Conservation (phyloP, 1,140 invertebrate species). For the Hyposmocoma kahamanoa region DNA sequence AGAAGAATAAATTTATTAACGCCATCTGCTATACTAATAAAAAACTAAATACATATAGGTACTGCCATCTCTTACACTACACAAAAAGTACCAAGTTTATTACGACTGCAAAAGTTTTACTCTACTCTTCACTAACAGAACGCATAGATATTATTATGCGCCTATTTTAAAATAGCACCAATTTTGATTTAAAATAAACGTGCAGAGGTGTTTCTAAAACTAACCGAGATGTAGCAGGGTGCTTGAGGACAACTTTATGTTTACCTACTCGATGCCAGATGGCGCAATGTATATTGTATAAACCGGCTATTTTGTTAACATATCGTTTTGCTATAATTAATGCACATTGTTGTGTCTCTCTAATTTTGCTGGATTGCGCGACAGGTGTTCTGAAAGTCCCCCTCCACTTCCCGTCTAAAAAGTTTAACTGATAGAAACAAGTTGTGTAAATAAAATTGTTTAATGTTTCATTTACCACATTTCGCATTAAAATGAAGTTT, state of each 20-base stretch:
- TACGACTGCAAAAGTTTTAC: neutral
- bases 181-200: neutral
- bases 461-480: neutral
- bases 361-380: conserved; percentile 2
- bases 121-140: neutral
- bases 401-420: neutral
- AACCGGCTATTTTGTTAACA: neutral
- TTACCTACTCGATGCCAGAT: neutral
- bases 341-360: neutral
- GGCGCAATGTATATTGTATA: neutral
- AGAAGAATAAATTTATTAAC: too few species aligned
- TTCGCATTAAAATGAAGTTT: neutral
- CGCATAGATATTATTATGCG: neutral
- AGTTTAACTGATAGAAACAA: conserved; percentile 1
- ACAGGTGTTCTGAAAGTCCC: conserved; percentile 9
- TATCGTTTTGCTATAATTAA: neutral
- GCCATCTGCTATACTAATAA: too few species aligned
- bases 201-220: neutral
- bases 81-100: neutral
- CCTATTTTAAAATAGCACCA: neutral
- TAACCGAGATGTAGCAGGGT: neutral
- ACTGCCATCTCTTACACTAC: neutral
- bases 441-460: neutral
- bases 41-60: too few species aligned
- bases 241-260: neutral